Evolutionary conservation across 2,797 vertebrate genomes (phyloP), one percentile per base, ranked within the genome.

Genomic region (Lepidocolaptes lacrymiger): DNA sequence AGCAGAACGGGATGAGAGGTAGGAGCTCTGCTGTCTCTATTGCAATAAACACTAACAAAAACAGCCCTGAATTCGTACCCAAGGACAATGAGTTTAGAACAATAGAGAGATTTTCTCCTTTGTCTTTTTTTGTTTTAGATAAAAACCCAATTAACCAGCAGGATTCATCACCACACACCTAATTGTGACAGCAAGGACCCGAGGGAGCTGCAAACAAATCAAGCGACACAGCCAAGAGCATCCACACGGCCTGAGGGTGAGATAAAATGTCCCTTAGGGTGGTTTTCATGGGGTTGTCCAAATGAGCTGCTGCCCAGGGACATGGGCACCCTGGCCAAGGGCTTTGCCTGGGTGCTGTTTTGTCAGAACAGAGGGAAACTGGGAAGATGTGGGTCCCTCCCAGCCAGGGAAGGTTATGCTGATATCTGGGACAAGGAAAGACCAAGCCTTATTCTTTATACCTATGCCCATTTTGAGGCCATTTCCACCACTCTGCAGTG

Each of bases 251-350:
- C 28, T 7, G 8, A 30, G n/a, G 20, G 4, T 2, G 16, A 52
- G 19, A 7, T 18, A 36, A 52, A 44, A 6, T 1, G 1, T n/a
- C 44, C 69, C 49, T 4, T 16, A 4, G 32, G 26, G 7, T 24
- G 26, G 3, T n/a, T 30, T 5, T 34, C 51, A 41, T 24, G 26
- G 23, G 16, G 37, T 1, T 32, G 34, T 26, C 37, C 67, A 72
- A 36, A 39, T 16, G 6, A 55, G n/a, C 48, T 51, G 58, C 75
- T 72, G 67, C 41, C 44, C 20, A 16, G 51, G 27, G 28, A 18
- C 36, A 36, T 1, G 0, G 54, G 32, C 1, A 3, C 34, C 46
- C 39, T 30, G 1, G 2, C 26, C 22, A 7, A 69, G 67, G 54
- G 6, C n/a, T 34, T 2, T 4, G 63, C 7, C 34, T 67, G 16